Conservation (phyloP, 2,888 invertebrate species). For the Orthonevra nobilis region DNA sequence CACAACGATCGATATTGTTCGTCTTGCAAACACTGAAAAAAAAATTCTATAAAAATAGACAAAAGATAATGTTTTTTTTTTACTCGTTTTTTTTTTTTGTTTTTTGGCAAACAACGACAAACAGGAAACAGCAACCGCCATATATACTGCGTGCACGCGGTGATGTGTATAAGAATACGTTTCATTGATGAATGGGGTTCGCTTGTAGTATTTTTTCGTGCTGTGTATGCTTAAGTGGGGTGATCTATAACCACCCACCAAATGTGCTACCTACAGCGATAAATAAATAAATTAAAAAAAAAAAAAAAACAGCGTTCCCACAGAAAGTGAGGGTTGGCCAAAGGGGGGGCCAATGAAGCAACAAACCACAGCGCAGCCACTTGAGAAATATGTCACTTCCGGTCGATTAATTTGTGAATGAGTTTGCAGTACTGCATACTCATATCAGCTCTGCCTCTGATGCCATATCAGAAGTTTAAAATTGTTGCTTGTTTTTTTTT, state of each 20-base stretch:
- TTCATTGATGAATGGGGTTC: conserved; percentile 64
- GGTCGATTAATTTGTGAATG: conserved; percentile 71
- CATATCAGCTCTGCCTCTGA: too few species aligned
- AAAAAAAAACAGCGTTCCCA: neutral
- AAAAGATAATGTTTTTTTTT: neutral
- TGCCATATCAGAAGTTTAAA: too few species aligned
- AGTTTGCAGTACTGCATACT: too few species aligned
- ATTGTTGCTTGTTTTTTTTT: too few species aligned
- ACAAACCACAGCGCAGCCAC: conserved; percentile 49
- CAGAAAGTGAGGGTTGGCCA: neutral
- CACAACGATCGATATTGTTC: neutral
- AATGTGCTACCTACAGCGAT: conserved; percentile 15
- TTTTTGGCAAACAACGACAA: conserved; percentile 61
- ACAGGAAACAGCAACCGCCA: conserved; percentile 64
- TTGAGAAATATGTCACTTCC: conserved; percentile 71
- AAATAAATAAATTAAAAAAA: conserved; percentile 4
- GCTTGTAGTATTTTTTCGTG: conserved; percentile 44
- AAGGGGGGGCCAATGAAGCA: conserved; percentile 40
- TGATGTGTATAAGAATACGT: conserved; percentile 1
- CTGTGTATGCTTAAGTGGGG: conserved; percentile 44
- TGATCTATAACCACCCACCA: conserved; percentile 44
- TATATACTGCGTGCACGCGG: conserved; percentile 7
- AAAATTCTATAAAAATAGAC: conserved; percentile 14
- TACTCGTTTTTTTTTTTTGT: neutral
- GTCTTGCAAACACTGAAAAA: neutral